Conservation (phyloP, 2,797 vertebrate genomes). For the Florisuga fusca region DNA sequence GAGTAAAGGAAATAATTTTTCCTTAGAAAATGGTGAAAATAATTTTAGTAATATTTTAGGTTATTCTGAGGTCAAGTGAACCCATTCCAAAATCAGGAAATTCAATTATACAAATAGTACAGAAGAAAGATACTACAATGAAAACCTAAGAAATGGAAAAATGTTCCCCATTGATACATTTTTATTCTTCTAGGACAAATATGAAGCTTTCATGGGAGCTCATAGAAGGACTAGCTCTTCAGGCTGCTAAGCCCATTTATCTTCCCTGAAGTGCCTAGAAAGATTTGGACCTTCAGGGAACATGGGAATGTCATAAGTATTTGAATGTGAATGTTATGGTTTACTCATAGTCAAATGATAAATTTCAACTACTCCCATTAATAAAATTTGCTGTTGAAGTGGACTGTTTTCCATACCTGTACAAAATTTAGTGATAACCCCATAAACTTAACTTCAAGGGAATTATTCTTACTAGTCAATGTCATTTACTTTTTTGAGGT, state of each 20-base stretch:
- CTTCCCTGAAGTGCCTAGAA: not conserved
- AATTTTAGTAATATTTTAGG: slow-evolving; percentile 62
- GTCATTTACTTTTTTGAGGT: not conserved
- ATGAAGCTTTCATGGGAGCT: not conserved
- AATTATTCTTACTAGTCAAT: not conserved
- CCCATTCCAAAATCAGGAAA: slow-evolving; percentile 53
- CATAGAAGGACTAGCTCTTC: not conserved
- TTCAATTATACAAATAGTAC: slow-evolving; percentile 48
- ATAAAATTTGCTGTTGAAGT: not conserved
- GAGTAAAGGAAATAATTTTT: slow-evolving; percentile 54
- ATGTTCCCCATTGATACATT: not conserved
- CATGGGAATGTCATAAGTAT: not conserved
- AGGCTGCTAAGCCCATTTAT: not conserved
- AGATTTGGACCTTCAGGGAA: not conserved
- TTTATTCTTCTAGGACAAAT: slow-evolving; percentile 29
- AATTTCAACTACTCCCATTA: not conserved
- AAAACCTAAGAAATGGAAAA: slow-evolving; percentile 47
- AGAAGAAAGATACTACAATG: slow-evolving; percentile 46
- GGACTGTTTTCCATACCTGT: not conserved
- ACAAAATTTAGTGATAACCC: not conserved
- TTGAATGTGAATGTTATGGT: not conserved
- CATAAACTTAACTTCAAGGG: not conserved
- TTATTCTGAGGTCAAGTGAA: slow-evolving; percentile 53
- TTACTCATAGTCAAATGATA: not conserved
- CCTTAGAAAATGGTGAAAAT: slow-evolving; percentile 51